Base-by-base conservation (phyloP, 2,113 vertebrate genomes). In the Clarias gariepinus region DNA sequence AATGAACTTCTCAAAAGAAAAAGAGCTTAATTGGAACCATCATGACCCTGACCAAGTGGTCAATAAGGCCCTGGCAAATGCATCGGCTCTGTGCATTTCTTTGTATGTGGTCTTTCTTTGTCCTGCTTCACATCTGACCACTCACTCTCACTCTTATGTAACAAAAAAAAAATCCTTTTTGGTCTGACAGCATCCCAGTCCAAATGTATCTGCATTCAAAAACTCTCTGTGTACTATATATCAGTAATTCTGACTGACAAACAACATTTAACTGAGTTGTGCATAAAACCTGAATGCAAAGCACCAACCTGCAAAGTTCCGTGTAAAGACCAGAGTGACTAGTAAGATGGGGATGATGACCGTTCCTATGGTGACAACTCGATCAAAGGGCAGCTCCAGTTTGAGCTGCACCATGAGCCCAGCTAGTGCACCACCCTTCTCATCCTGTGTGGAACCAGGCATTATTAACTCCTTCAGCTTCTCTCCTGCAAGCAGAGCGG, bases 381-480 rank as follows among this genome's bases (percentile, higher is more conserved):
- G 96, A 91, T 99, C 98, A 91, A 99, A 99, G 61, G 98, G 98
- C 92, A 99, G 95, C 93, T 99, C 98, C 88, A 99, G 95, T 91
- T 99, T 99, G 83, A 99, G 95, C 94, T 99, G 98, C 91, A 98
- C 95, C 91, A 99, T 96, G 90, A 99, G 95, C 84, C 97, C 94
- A 30, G 98, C 97, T 93, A 99, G 94, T 12, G 95, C 95, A 55
- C 97, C 96, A 41, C 95, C 94, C 93, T 95, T 98, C 92, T 99
- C 98, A 93, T 99, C 98, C 95, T 99, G 97, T 87, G 96, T 95
- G 86, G 96, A 96, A 88, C 97, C 97, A 0, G 98, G 98, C 93
- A 99, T 92, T 94, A 99, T 99, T 87, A 99, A 96, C 94, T 99
- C 98, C 95, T 97, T 98, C 94, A 99, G 96, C 95, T 99, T 99